Base-by-base conservation (phyloP, 2,113 vertebrate species). In the Gambusia affinis region DNA sequence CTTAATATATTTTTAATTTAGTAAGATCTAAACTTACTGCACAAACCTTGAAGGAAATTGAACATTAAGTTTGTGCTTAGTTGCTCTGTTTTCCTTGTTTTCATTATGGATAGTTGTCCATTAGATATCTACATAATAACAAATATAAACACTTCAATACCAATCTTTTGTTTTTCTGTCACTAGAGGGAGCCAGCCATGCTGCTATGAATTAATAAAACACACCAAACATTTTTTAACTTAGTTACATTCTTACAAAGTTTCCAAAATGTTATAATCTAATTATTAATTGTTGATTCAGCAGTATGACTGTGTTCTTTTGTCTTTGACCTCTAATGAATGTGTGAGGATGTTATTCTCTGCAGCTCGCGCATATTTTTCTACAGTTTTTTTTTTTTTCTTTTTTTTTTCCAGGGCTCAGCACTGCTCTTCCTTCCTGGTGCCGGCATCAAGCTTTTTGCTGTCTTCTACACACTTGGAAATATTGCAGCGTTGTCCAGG, bases 401-500 rank as follows among this genome's bases (percentile, higher is more conserved):
- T 4, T 37, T 37, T 39, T 39, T 39, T 39, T 70, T 71, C 10
- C 82, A 99, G 98, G 97, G 97, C 54, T 94, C 96, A 64, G 95
- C 93, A 39, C 79, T 98, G 73, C 94, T 99, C 7, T 99, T 96
- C 93, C 81, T 98, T 54, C 96, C 96, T 1, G 84, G 83, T 1
- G 2, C 35, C 2, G 97, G 97, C 7, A 24, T 94, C 35, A 95
- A 95, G 75, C 93, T 97, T 44, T 99, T 98, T 81, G 97, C 96
- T 0, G 90, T 98, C 37, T 98, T 99, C 90, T 99, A 99, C 80
- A 99, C 98, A 15, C 31, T 99, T 61, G 98, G 98, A 69, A 99
- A 99, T 73, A 24, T 99, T 67, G 82, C 96, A 74, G 97, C 98
- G 0, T 88, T 99, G 27, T 62, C 95, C 88, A 99, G 98, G 98